Base-by-base conservation (phyloP, 2,797 vertebrate species). In the Amblyopsis hoosieri region DNA sequence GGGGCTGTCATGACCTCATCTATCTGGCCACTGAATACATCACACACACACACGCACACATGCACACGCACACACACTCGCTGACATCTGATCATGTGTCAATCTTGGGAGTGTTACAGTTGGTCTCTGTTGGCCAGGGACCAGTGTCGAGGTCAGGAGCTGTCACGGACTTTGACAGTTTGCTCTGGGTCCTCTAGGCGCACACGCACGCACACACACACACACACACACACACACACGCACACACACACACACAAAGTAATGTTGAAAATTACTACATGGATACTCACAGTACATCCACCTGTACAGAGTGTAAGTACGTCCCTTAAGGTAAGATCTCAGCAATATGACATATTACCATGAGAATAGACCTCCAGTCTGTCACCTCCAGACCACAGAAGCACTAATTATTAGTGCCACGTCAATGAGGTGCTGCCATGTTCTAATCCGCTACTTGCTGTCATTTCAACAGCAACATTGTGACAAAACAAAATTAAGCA, bases 1-100 rank as follows among this genome's bases (percentile, higher is more conserved):
- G 67, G 23, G 51, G 14, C 72, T 62, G 75, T 60, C 60, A 11
- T 79, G 82, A 87, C 83, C 81, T 80, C 80, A 70, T 82, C 85
- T 73, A 71, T 81, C 50, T 46, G 48, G 64, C 72, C 66, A 74
- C 71, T 80, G 81, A 81, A 45, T 61, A 64, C 53, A 79, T 76
- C 69, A 73, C 69, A 72, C 61, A 50, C n/a, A 15, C 37, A 31
- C 42, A 55, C 53, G 17, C 62, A n/a, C 54, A 52, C 47, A 57
- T 47, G 12, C 29, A 73, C 69, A 72, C 61, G 49, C 62, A 19
- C 54, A 52, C 47, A 57, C 54, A 15, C 29, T 12, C 53, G 17
- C 31, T 14, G 42, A 19, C 46, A 29, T 79, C 67, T 66, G 64
- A 17, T 1, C 72, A 67, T 72, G 57, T 6, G 62, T 14, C 37